Evolutionary conservation across 2,113 vertebrate species (phyloP), one percentile per base, ranked within the genome.

Genomic region (Oncorhynchus masou): DNA sequence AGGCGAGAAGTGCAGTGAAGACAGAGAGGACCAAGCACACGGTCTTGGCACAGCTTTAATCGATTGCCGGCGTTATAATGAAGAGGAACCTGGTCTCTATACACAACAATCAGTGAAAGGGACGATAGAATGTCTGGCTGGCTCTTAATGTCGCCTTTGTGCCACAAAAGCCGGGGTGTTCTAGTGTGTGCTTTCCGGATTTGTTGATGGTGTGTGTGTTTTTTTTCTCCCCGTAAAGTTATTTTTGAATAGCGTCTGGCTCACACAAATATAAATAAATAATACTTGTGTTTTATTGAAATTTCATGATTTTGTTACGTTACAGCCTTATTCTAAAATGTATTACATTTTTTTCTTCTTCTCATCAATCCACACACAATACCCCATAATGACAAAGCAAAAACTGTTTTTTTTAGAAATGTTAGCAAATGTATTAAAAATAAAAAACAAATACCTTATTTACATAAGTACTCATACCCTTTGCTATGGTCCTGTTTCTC

Each of bases 161-260:
- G 87, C 84, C 73, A 84, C 82, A 74, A 87, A 83, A 81, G 31
- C 34, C 16, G 60, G 65, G 66, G 83, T 77, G 73, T 85, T 73
- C 78, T 83, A 54, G 34, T 78, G 66, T 54, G 51, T 73, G 70
- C 74, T 81, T 68, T 39, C 85, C 70, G 77, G 22, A 76, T 76
- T 65, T 45, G 39, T 45, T 45, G 15, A 51, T 51, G 16, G 51
- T 5, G 48, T 69, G 81, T 20, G 74, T 19, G 1, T 9, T 39
- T 39, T 39, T 39, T 39, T 8, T 39, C n/a, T 22, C 22, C 22
- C 22, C 24, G 27, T 27, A 34, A 71, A 70, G 68, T n/a, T 68
- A 31, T 70, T 76, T 79, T 73, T 45, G 69, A 27, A 31, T 60
- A n/a, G 34, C 34, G 6, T 6, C 34, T 34, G 6, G 39, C 39